Evolutionary conservation across 2,797 vertebrate species (phyloP).

Genomic region (Melanotaenia pygmaea): DNA sequence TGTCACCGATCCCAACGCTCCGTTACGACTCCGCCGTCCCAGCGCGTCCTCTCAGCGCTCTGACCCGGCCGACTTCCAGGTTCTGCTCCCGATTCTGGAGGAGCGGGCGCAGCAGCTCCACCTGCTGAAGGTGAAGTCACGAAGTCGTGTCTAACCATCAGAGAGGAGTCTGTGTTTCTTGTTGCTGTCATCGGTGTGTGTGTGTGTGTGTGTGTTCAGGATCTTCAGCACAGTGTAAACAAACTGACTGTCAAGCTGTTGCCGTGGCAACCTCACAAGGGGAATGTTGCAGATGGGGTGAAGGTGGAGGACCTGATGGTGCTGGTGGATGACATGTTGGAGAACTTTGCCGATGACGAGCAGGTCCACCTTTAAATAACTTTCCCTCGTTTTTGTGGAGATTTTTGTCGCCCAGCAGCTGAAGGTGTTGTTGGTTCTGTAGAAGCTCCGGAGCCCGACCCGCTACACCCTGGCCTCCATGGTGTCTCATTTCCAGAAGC

Average conservation of each 20-base stretch:
- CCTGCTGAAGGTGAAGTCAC: conserved; percentile 81
- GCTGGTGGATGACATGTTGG: conserved; percentile 86
- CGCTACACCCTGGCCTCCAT: conserved; percentile 83
- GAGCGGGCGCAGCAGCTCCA: conserved; percentile 87
- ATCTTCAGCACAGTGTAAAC: conserved; percentile 82
- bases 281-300: conserved; percentile 59
- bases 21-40: conserved; percentile 71
- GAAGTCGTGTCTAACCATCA: neutral
- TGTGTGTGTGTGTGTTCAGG: conserved; percentile 67
- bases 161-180: neutral
- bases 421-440: conserved; percentile 3
- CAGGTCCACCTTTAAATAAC: conserved; percentile 14
- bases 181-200: no score
- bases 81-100: conserved; percentile 83
- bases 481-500: conserved; percentile 91
- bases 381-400: neutral
- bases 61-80: conserved; percentile 76
- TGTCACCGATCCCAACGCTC: conserved; percentile 78
- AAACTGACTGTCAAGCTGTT: conserved; percentile 78
- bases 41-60: conserved; percentile 6
- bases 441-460: conserved; percentile 81
- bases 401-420: no score
- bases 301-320: conserved; percentile 88
- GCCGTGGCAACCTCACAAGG: conserved; percentile 77
- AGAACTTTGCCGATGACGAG: conserved; percentile 75